phyloP scores from a whole-genome alignment of 2,888 invertebrate genomes.

The Notodonta dromedarius region DNA sequence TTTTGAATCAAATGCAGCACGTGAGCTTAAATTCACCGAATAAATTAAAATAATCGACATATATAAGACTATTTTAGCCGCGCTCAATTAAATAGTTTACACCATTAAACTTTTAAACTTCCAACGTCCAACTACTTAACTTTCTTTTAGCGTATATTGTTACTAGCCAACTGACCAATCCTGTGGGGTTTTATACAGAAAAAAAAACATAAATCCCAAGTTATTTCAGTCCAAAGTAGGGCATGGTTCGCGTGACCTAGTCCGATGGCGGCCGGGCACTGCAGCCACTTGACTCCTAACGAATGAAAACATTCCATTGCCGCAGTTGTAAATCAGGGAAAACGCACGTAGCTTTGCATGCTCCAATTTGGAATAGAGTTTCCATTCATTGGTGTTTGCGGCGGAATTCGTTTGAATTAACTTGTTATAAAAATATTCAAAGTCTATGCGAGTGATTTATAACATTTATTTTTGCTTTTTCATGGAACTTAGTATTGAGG shows the following conservation, averaged over 20 bases:
- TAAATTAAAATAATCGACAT: no score
- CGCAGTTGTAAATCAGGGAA: constrained; percentile 38
- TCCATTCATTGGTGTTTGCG: constrained; percentile 1
- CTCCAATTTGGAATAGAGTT: constrained; percentile 4
- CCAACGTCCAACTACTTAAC: constrained; percentile 2
- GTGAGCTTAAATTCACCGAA: no score
- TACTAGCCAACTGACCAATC: neutral
- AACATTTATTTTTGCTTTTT: no score
- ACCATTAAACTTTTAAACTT: neutral
- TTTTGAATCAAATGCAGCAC: no score
- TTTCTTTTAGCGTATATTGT: neutral
- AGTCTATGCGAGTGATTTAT: no score
- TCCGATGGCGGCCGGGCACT: constrained; percentile 41
- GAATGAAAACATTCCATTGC: constrained; percentile 56
- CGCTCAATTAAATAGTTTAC: no score
- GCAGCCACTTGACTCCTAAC: constrained; percentile 50
- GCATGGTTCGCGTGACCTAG: constrained; percentile 53
- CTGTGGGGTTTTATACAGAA: neutral
- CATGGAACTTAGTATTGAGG: no score
- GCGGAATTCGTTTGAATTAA: neutral
- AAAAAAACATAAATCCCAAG: constrained; percentile 28
- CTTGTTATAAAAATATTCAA: no score
- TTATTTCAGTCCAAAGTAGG: constrained; percentile 55
- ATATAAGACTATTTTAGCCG: no score
- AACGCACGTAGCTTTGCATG: constrained; percentile 10